phyloP scores from a whole-genome alignment of 2,113 vertebrate genomes.

The Cygnus buccinator region DNA sequence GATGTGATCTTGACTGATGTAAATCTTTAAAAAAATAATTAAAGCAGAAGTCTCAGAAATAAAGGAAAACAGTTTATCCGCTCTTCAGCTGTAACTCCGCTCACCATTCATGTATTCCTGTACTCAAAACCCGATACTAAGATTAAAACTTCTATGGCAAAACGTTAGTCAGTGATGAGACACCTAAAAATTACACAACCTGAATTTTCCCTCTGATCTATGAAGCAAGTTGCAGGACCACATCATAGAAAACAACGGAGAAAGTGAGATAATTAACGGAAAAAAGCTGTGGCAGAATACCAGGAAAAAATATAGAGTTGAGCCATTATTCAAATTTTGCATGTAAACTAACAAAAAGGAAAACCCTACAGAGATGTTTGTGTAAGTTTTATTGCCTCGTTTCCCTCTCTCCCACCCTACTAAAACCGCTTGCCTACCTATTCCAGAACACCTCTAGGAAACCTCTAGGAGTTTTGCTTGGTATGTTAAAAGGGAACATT shows the following conservation, averaged over 20 bases:
- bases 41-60: neutral
- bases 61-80: neutral
- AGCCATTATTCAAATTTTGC: neutral
- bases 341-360: slow-evolving; percentile 5
- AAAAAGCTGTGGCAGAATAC: slow-evolving; percentile 10
- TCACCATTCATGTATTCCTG: neutral
- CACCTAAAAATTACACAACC: neutral
- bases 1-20: neutral
- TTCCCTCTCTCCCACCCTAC: neutral
- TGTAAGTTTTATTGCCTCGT: neutral
- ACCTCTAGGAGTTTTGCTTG: neutral
- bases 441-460: neutral
- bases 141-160: neutral
- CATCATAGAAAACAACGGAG: neutral
- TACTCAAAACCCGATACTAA: neutral
- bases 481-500: neutral
- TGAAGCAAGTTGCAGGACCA: neutral
- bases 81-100: neutral
- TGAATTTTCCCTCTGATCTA: neutral
- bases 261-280: neutral
- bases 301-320: slow-evolving; percentile 20
- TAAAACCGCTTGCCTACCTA: neutral
- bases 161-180: neutral
- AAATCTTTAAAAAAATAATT: neutral
- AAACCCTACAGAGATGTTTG: neutral